A percentile compares a stretch with the other conserved stretches of the same genome.
phyloP scores from a whole-genome alignment of 2,113 vertebrate genomes.

The Trogon surrucura region DNA sequence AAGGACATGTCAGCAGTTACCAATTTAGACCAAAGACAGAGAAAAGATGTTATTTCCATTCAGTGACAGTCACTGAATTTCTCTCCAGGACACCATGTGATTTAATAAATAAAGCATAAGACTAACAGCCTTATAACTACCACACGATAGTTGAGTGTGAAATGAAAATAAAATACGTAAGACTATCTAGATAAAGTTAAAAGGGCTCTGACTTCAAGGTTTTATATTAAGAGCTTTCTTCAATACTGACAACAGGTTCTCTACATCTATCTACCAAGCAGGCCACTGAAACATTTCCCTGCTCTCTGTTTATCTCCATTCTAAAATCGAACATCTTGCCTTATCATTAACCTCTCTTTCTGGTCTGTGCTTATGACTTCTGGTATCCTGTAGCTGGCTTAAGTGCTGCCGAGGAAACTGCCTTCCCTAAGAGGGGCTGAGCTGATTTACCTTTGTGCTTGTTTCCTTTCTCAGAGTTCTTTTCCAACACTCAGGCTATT shows the following conservation, averaged over 20 bases:
- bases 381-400: neutral
- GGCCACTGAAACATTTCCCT: neutral
- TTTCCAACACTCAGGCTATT: neutral
- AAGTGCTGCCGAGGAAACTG: neutral
- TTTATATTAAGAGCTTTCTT: neutral
- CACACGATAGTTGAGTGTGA: neutral
- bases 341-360: neutral
- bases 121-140: neutral
- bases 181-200: neutral
- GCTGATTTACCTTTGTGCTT: neutral
- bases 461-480: neutral
- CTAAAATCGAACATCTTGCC: neutral
- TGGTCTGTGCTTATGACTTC: neutral
- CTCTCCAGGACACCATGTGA: neutral
- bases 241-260: neutral
- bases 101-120: neutral
- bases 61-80: neutral
- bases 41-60: neutral
- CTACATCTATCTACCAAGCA: neutral
- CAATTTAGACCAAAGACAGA: neutral
- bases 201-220: neutral
- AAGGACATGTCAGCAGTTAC: neutral
- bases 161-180: neutral
- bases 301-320: neutral
- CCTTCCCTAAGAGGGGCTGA: neutral